phyloP scores from a whole-genome alignment of 2,797 vertebrate genomes.

The Syngnathus acus region DNA sequence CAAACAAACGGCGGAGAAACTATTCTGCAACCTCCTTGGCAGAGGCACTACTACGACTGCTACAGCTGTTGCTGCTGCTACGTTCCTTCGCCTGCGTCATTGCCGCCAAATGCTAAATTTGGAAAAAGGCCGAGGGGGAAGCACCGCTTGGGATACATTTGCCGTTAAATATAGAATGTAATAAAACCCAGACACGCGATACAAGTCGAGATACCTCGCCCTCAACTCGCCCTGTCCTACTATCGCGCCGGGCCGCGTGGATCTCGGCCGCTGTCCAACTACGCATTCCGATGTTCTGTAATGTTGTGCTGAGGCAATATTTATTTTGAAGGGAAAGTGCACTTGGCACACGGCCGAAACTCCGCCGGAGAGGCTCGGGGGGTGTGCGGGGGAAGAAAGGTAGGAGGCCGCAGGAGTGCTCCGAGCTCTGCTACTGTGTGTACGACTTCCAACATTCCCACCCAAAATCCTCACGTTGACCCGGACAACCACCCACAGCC shows the following conservation, averaged over 20 bases:
- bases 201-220: background rate
- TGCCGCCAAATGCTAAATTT: constrained; percentile 38
- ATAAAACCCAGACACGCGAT: constrained; percentile 58
- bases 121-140: constrained; percentile 29
- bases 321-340: constrained; percentile 62
- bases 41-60: background rate
- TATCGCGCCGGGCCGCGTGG: constrained; percentile 33
- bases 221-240: constrained; percentile 26
- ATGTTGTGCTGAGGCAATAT: constrained; percentile 60
- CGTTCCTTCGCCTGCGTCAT: constrained; percentile 15
- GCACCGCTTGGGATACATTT: constrained; percentile 42
- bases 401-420: background rate
- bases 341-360: constrained; percentile 60
- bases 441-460: constrained; percentile 53
- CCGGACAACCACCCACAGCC: constrained; percentile 55
- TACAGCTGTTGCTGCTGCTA: background rate
- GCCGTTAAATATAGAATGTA: constrained; percentile 56
- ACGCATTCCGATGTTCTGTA: constrained; percentile 48
- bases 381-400: background rate
- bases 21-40: background rate
- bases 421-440: constrained; percentile 48
- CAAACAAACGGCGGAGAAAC: background rate
- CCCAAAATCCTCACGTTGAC: constrained; percentile 51
- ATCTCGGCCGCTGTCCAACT: constrained; percentile 36
- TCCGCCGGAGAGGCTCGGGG: constrained; percentile 7